Conservation (phyloP, 1,140 invertebrate species). For the Cherax quadricarinatus region DNA sequence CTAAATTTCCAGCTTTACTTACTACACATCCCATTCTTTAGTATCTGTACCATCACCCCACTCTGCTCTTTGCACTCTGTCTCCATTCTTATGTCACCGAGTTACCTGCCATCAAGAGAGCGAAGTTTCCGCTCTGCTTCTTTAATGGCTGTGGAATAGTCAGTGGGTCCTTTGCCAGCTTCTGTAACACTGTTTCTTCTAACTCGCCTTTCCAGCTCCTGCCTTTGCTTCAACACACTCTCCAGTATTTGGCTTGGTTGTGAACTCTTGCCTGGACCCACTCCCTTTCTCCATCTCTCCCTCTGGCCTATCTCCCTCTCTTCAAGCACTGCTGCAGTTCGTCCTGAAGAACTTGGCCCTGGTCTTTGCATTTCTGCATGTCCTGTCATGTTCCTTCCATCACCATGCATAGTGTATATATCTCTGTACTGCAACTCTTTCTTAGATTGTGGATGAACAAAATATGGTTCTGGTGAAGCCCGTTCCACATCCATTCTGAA, state of each 20-base stretch:
- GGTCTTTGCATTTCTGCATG: background rate
- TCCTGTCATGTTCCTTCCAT: background rate
- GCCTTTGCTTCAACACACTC: slow-evolving; percentile 12
- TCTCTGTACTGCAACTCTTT: slow-evolving; percentile 27
- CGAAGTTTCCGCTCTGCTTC: slow-evolving; percentile 29
- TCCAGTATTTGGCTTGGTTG: background rate
- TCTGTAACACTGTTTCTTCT: background rate
- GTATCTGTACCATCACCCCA: background rate
- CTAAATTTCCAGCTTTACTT: too few relatives aligned
- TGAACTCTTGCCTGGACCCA: background rate
- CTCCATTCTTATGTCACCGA: background rate
- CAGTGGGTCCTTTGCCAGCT: background rate
- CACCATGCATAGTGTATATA: background rate
- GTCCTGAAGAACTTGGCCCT: background rate
- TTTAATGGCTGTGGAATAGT: background rate
- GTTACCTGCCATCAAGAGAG: slow-evolving; percentile 27
- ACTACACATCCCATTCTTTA: too few relatives aligned
- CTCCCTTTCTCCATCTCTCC: slow-evolving; percentile 1
- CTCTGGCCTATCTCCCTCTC: too few relatives aligned
- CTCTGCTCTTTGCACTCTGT: background rate
- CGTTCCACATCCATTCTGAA: slow-evolving; percentile 32
- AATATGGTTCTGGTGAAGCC: background rate
- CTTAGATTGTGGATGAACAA: background rate
- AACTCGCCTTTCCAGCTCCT: slow-evolving; percentile 19
- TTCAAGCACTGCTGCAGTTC: background rate